Base-by-base conservation (phyloP, 2,797 vertebrate species). In the Coregonus ussuriensis region DNA sequence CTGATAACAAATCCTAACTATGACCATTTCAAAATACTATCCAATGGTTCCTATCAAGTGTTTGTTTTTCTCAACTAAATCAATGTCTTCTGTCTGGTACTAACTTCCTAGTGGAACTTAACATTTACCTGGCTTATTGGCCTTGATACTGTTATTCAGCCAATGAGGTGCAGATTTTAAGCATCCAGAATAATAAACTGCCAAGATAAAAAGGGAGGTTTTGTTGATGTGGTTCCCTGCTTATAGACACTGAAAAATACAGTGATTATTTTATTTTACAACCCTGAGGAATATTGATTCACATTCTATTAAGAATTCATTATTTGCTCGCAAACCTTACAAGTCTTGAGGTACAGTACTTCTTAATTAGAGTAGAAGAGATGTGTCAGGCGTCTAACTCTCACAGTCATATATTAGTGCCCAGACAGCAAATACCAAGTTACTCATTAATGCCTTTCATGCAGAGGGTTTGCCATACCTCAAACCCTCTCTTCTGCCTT, bases 281-380 rank as follows among this genome's bases (percentile, higher is more conserved):
- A 62, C n/a, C 51, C 3, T 9, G 56, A 71, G 69, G 79, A 78
- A 74, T 81, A 83, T 84, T 84, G 84, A 85, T 85, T 77, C 74
- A 56, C 71, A 72, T 63, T 79, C 79, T 74, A 83, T 83, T 56
- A 83, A 72, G 52, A 72, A 79, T 84, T 79, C 71, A 84, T 83
- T 83, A 84, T 80, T 81, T 80, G 76, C 59, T 63, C 51, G n/a
- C 35, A 74, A 59, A 78, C 69, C 78, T 72, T 35, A 65, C 76
- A 79, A 74, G 76, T 75, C 68, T 73, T 47, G 74, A 82, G 74
- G 74, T 76, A 77, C 53, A 29, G 63, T 82, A 76, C 68, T 52
- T 53, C 77, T 78, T 75, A 88, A 85, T 86, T 85, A 83, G 74
- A 59, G 62, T 14, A 77, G 25, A 2, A 13, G 41, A 47, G 67